These are phyloP conservation scores for Chascanopsetta lugubris DNA, from an alignment of 2,113 vertebrate genomes.

Conservation along the genomic window DNA sequence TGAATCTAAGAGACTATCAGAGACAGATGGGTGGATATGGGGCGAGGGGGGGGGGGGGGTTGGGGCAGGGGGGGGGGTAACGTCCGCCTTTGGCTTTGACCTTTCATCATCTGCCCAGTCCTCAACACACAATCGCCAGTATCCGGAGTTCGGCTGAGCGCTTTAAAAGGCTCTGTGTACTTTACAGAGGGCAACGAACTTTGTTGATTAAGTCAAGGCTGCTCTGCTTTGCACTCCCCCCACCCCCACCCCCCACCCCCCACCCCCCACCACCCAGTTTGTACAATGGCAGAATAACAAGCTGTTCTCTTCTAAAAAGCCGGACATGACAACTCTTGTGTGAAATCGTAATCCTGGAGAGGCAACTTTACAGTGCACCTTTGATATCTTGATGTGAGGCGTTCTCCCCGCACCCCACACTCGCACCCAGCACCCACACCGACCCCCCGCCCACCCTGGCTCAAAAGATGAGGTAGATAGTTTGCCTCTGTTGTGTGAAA, in stretches of 20 bases:
- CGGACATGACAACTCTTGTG: constrained; percentile 53
- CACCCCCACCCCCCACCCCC: too few relatives aligned
- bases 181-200: constrained; percentile 74
- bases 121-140: constrained; percentile 17
- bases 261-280: too few relatives aligned
- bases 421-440: background rate
- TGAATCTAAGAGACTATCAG: constrained; percentile 28
- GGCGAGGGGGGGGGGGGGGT: constrained; percentile 25
- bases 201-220: constrained; percentile 67
- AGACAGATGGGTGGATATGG: constrained; percentile 21
- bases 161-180: constrained; percentile 55
- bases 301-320: constrained; percentile 33
- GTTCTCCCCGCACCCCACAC: constrained; percentile 32
- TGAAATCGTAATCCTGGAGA: constrained; percentile 60
- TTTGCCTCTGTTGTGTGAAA: constrained; percentile 77
- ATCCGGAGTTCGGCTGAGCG: constrained; percentile 50
- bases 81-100: constrained; percentile 31
- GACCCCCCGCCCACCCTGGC: constrained; percentile 8
- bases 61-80: constrained; percentile 35
- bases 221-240: background rate
- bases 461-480: constrained; percentile 76
- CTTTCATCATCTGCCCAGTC: constrained; percentile 42
- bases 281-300: constrained; percentile 37
- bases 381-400: constrained; percentile 72
- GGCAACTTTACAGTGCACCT: constrained; percentile 58